These are phyloP conservation scores for Cuniculus paca DNA, from an alignment of 2,797 vertebrate genomes.

Conservation along the genomic window DNA sequence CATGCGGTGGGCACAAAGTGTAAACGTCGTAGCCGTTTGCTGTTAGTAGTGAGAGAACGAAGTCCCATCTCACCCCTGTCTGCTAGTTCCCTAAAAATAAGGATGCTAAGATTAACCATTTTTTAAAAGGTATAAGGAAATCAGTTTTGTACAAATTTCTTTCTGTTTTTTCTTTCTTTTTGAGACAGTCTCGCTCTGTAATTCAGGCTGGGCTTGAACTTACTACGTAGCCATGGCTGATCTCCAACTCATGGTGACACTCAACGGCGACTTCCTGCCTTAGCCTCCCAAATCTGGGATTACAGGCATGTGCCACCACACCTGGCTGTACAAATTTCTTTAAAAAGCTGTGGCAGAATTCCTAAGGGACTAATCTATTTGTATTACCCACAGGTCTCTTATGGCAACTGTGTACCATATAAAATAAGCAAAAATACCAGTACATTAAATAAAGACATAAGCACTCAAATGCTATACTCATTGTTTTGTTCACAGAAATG, in stretches of 20 bases:
- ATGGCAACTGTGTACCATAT: neutral
- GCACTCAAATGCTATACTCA: conserved; percentile 19
- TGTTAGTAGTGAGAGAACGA: conserved; percentile 29
- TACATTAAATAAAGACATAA: conserved; percentile 42
- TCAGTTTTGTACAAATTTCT: neutral
- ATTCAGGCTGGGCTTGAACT: too few relatives aligned
- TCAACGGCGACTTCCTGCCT: neutral
- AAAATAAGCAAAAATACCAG: conserved; percentile 11
- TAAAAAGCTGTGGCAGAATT: neutral
- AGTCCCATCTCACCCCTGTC: neutral
- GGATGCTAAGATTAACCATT: conserved; percentile 9
- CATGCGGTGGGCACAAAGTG: neutral
- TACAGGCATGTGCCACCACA: neutral
- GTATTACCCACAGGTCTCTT: neutral
- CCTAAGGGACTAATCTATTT: neutral
- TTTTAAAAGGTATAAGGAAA: conserved; percentile 19
- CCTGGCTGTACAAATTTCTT: neutral
- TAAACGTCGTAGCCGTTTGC: neutral
- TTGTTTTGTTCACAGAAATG: conserved; percentile 42
- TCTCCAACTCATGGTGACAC: neutral
- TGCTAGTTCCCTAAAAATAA: conserved; percentile 67
- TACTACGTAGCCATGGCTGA: neutral
- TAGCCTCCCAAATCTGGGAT: neutral
- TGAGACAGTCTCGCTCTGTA: neutral
- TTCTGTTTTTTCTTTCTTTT: neutral